A percentile compares a stretch with the other conserved stretches of the same genome.
These are phyloP conservation scores for Xestia ashworthii DNA, from an alignment of 2,888 invertebrate species.

Conservation along the genomic window DNA sequence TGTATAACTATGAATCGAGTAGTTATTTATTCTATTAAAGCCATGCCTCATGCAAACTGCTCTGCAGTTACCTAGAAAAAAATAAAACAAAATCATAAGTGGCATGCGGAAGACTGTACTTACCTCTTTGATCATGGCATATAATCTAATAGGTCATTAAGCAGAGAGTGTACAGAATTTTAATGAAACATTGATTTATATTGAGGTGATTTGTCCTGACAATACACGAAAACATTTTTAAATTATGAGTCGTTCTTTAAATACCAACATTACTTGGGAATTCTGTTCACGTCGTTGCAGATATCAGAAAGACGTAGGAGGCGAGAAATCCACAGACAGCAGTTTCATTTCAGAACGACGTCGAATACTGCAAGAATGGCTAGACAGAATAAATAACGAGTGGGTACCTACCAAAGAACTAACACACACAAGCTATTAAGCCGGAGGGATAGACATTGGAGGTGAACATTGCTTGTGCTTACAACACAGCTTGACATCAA, in stretches of 20 bases:
- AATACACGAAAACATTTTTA: slow-evolving; percentile 18
- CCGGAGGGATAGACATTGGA: slow-evolving; percentile 76
- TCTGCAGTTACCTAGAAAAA: slow-evolving; percentile 85
- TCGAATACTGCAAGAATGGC: slow-evolving; percentile 71
- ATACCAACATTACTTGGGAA: slow-evolving; percentile 44
- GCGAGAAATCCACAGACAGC: slow-evolving; percentile 51
- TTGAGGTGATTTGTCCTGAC: slow-evolving; percentile 29
- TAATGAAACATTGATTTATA: slow-evolving; percentile 43
- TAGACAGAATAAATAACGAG: slow-evolving; percentile 75
- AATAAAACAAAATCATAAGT: slow-evolving; percentile 72
- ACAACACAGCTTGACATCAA: slow-evolving; percentile 82
- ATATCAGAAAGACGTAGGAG: slow-evolving; percentile 54
- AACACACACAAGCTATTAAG: slow-evolving; percentile 87
- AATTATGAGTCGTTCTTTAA: slow-evolving; percentile 20
- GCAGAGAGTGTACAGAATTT: slow-evolving; percentile 57
- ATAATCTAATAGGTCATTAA: slow-evolving; percentile 38
- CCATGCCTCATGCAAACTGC: slow-evolving; percentile 85
- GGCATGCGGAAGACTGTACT: slow-evolving; percentile 75
- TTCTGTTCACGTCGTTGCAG: slow-evolving; percentile 46
- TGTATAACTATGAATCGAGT: slow-evolving; percentile 80
- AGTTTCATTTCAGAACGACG: slow-evolving; percentile 68
- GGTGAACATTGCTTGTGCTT: slow-evolving; percentile 83
- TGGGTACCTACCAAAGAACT: slow-evolving; percentile 73
- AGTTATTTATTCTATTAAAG: slow-evolving; percentile 84
- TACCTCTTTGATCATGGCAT: slow-evolving; percentile 44